Evolutionary conservation across 2,113 vertebrate genomes (phyloP).

Genomic region (Sorex fumeus): DNA sequence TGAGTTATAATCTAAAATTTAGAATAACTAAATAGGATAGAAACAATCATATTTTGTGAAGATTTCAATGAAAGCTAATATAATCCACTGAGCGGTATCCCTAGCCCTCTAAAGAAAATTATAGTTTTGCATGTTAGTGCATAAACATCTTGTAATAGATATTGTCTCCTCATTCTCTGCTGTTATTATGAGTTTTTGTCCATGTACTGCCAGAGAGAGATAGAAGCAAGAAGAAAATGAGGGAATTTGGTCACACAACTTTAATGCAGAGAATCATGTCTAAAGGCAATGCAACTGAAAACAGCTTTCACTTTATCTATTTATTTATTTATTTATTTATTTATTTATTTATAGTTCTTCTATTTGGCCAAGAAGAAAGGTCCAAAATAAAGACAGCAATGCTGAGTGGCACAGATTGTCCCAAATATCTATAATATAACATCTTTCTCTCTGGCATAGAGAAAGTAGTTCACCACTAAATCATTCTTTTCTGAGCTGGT

Average conservation of each 20-base stretch:
- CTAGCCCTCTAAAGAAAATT: neutral
- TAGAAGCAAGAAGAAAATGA: neutral
- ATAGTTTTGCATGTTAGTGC: constrained; percentile 17
- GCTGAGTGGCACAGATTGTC: neutral
- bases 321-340: too few species aligned
- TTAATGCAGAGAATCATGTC: neutral
- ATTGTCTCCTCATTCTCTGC: neutral
- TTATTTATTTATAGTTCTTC: too few species aligned
- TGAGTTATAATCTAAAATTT: neutral
- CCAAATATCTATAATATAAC: neutral
- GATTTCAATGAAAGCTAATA: too few species aligned
- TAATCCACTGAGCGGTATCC: neutral
- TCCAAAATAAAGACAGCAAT: neutral
- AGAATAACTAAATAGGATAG: neutral
- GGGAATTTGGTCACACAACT: neutral
- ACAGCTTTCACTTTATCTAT: neutral
- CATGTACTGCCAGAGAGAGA: neutral
- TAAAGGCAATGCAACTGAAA: neutral
- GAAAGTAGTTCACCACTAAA: neutral
- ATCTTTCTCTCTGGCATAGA: neutral
- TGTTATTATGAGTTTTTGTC: neutral
- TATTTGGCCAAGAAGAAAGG: neutral
- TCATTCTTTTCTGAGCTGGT: neutral
- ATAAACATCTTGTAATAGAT: neutral
- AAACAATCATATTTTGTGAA: neutral